Conservation (phyloP, 2,888 invertebrate genomes). For the Mimachlamys varia region DNA sequence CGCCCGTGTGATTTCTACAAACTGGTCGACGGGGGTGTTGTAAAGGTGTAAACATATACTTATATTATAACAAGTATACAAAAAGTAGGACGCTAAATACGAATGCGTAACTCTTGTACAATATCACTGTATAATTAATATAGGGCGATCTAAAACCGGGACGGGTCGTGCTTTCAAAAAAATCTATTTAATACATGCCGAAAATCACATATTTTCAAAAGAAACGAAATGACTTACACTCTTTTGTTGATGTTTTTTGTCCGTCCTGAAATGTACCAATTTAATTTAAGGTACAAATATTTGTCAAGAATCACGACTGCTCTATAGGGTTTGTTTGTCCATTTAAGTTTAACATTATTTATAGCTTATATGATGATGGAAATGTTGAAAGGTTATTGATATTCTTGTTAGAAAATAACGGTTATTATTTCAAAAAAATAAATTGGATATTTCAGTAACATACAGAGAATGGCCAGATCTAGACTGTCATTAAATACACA, state of each 20-base stretch:
- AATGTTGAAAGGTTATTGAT: no score
- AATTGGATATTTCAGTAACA: no score
- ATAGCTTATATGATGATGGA: no score
- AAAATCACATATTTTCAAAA: background rate
- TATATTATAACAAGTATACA: conserved; percentile 4
- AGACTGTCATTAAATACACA: no score
- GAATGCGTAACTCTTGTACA: conserved; percentile 20
- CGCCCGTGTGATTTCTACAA: background rate
- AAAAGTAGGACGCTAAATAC: background rate
- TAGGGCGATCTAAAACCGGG: background rate
- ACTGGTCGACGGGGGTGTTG: background rate
- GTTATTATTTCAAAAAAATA: no score
- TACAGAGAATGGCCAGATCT: no score
- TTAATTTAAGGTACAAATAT: background rate
- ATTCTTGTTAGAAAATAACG: no score
- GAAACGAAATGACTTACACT: background rate
- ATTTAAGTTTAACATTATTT: no score
- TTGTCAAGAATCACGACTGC: background rate
- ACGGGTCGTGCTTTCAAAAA: background rate
- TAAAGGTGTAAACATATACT: background rate
- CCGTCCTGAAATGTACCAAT: background rate
- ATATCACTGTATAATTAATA: background rate
- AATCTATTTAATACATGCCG: background rate
- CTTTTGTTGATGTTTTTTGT: background rate
- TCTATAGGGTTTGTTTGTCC: background rate